Percentiles rank a stretch among this genome's conserved stretches.
phyloP scores from a whole-genome alignment of 2,113 vertebrate species.

The Dolichallabes microphthalmus region DNA sequence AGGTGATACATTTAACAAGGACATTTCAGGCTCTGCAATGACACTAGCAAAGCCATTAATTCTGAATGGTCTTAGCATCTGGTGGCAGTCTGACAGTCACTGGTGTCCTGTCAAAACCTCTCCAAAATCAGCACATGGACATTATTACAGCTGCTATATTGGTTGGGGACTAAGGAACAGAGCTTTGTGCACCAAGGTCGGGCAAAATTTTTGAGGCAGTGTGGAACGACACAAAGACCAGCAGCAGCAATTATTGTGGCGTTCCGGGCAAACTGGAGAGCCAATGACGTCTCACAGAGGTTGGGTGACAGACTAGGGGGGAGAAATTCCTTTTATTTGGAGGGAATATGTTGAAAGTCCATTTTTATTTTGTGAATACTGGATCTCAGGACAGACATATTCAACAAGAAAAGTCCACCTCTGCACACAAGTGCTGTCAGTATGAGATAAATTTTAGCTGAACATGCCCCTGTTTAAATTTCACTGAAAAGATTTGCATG shows the following conservation, averaged over 20 bases:
- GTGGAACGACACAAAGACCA: conserved; percentile 30
- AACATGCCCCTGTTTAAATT: background rate
- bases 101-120: conserved; percentile 29
- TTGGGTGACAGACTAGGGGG: background rate
- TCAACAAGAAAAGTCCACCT: conserved; percentile 15
- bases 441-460: background rate
- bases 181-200: background rate
- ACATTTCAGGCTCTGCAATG: conserved; percentile 32
- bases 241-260: conserved; percentile 15
- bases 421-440: background rate
- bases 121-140: conserved; percentile 31
- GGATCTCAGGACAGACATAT: background rate
- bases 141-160: conserved; percentile 37
- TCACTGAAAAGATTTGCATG: background rate
- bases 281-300: conserved; percentile 14
- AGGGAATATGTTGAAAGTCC: background rate
- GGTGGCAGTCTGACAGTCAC: conserved; percentile 33
- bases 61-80: conserved; percentile 27
- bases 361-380: conserved; percentile 17
- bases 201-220: conserved; percentile 2
- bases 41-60: conserved; percentile 35
- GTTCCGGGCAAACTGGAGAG: conserved; percentile 16
- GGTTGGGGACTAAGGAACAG: conserved; percentile 15
- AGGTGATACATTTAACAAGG: conserved; percentile 38
- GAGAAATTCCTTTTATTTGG: background rate